Conservation (phyloP, 2,797 vertebrate genomes). For the Varecia variegata region DNA sequence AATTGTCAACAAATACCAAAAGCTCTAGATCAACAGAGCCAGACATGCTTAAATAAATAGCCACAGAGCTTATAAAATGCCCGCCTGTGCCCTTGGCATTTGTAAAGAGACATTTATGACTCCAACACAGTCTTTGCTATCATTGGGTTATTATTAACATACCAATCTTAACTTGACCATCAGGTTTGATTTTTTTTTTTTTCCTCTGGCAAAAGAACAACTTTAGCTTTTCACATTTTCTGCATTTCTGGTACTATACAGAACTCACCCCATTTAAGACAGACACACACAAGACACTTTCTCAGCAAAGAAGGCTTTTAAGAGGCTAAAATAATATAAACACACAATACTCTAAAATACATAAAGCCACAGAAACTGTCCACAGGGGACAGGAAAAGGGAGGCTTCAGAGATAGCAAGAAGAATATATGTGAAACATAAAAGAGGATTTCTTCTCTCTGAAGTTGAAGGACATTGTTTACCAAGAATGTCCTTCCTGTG, state of each 20-base stretch:
- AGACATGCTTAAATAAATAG: constrained; percentile 34
- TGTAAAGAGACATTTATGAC: constrained; percentile 30
- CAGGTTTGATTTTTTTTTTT: neutral
- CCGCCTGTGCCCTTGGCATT: neutral
- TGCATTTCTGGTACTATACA: neutral
- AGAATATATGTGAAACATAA: neutral
- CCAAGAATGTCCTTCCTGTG: neutral
- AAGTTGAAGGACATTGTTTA: neutral
- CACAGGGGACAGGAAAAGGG: neutral
- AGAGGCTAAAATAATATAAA: neutral
- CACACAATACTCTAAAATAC: neutral
- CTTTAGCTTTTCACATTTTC: neutral
- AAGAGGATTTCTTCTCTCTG: neutral
- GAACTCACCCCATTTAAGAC: neutral
- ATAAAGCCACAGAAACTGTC: neutral
- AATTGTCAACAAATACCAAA: constrained; percentile 47
- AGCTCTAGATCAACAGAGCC: constrained; percentile 7
- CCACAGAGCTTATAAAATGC: neutral
- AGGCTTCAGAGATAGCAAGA: neutral
- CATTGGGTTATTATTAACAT: neutral
- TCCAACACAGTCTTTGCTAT: neutral
- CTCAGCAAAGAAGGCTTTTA: neutral
- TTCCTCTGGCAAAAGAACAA: neutral
- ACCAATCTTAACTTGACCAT: neutral
- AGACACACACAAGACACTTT: neutral